Conservation (phyloP, 1,140 invertebrate genomes). For the Caenorhabditis elegans region WBcel235 BX284606.5:6919001-6919500, state of each 20-base stretch:
- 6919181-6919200: constrained; percentile 79
- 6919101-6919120: constrained; percentile 42
- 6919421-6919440: constrained; percentile 1
- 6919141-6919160: constrained; percentile 94
- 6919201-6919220: neutral
- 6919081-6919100: constrained; percentile 86
- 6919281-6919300: neutral
- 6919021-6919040: constrained; percentile 71
- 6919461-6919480: neutral
- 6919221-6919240: neutral
- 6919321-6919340: neutral
- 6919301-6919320: neutral
- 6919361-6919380: neutral
- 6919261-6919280: constrained; percentile 16
- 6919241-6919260: constrained; percentile 22
- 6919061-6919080: constrained; percentile 96
- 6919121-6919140: constrained; percentile 60
- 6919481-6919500: constrained; percentile 19
- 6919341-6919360: neutral
- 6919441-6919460: neutral
- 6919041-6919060: constrained; percentile 93
- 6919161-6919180: constrained; percentile 96
- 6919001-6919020: constrained; percentile 39
- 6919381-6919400: neutral
- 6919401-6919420: too few species aligned